Percentiles rank a stretch among this genome's conserved stretches.
phyloP scores from a whole-genome alignment of 2,888 invertebrate genomes.

The Plagodis pulveraria region DNA sequence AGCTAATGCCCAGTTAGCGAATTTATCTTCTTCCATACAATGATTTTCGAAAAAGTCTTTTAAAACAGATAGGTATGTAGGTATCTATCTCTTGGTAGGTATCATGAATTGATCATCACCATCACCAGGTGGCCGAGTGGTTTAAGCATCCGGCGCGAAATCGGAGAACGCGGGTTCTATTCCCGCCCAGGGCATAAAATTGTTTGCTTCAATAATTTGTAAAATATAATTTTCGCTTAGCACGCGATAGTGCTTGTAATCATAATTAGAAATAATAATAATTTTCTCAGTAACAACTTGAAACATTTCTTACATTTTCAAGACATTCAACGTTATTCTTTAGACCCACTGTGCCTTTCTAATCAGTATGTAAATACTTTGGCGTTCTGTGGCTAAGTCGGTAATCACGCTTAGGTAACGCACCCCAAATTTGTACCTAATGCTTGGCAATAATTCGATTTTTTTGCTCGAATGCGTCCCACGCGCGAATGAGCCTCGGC shows the following conservation, averaged over 20 bases:
- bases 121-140: too few relatives aligned
- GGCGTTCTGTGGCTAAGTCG: conserved; percentile 11
- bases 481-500: conserved; percentile 38
- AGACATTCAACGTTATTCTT: conserved; percentile 30
- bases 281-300: too few relatives aligned
- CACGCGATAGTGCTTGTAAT: too few relatives aligned
- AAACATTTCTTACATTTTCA: too few relatives aligned
- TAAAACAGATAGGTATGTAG: background rate
- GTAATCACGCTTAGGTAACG: conserved; percentile 60
- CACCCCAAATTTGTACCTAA: conserved; percentile 57
- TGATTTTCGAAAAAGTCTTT: conserved; percentile 1
- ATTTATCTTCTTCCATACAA: conserved; percentile 6
- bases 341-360: conserved; percentile 1
- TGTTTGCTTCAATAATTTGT: too few relatives aligned
- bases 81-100: background rate
- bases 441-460: conserved; percentile 75
- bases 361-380: too few relatives aligned
- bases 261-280: too few relatives aligned
- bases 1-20: conserved; percentile 9
- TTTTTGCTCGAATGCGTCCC: conserved; percentile 64
- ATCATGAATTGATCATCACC: background rate
- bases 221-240: too few relatives aligned
- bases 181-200: too few relatives aligned
- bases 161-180: too few relatives aligned
- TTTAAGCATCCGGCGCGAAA: too few relatives aligned